phyloP scores from a whole-genome alignment of 2,113 vertebrate genomes.

The Pterocles burchelli region DNA sequence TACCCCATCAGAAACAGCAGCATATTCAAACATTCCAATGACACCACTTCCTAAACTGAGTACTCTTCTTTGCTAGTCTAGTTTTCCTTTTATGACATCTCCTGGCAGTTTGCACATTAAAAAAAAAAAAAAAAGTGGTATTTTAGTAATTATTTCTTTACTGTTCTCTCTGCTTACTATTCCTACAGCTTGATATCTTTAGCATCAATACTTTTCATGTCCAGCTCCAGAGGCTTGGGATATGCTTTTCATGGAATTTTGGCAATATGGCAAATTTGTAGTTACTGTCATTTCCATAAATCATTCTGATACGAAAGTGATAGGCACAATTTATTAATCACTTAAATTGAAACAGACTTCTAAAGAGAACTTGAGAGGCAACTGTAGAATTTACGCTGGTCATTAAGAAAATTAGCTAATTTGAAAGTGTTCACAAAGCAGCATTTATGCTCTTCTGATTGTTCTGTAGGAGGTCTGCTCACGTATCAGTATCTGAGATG shows the following conservation, averaged over 20 bases:
- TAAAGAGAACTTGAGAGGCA: not conserved
- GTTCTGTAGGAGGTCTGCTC: not conserved
- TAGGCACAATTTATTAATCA: not conserved
- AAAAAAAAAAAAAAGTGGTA: not conserved
- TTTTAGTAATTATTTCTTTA: not conserved
- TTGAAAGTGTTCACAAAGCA: not conserved
- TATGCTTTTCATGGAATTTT: not conserved
- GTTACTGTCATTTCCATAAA: not conserved
- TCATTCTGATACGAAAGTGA: not conserved
- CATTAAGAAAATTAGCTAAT: not conserved
- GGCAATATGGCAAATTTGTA: not conserved
- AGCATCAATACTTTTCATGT: not conserved
- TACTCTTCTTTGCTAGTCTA: not conserved
- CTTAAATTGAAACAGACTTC: not conserved
- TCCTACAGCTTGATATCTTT: not conserved
- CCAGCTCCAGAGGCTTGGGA: not conserved
- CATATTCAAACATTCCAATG: not conserved
- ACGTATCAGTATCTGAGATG: accelerated
- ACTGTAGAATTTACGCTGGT: not conserved
- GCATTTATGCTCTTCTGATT: not conserved
- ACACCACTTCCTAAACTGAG: not conserved
- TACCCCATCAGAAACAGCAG: not conserved
- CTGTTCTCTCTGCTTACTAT: not conserved
- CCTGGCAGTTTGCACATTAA: not conserved
- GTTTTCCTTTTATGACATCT: not conserved